phyloP scores from a whole-genome alignment of 1,140 invertebrate species.

The Cepaea nemoralis region DNA sequence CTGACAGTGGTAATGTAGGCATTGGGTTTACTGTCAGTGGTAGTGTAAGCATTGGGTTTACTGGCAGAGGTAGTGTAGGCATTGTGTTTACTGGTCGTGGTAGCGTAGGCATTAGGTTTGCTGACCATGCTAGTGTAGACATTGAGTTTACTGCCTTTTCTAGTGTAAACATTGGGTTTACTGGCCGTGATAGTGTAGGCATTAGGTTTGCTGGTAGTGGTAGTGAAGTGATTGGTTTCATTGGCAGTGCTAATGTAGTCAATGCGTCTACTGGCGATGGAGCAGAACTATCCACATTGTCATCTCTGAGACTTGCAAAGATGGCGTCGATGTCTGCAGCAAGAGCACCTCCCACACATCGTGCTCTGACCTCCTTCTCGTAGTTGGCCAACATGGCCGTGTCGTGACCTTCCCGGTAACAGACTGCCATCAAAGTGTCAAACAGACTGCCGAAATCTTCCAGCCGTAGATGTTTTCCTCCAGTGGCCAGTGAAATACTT shows the following conservation, averaged over 20 bases:
- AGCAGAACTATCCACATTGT: neutral
- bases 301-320: slow-evolving; percentile 44
- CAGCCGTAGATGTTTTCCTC: slow-evolving; percentile 45
- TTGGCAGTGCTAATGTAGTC: neutral
- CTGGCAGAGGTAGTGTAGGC: too few species aligned
- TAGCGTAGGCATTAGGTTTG: too few species aligned
- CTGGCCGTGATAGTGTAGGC: too few species aligned
- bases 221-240: too few species aligned
- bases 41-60: too few species aligned
- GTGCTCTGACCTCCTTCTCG: slow-evolving; percentile 38
- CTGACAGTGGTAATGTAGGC: neutral
- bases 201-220: too few species aligned
- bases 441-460: slow-evolving; percentile 48
- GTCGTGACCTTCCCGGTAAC: slow-evolving; percentile 45
- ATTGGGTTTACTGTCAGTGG: too few species aligned
- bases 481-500: slow-evolving; percentile 44
- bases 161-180: too few species aligned
- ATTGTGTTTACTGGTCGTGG: too few species aligned
- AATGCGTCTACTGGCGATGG: neutral
- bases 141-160: slow-evolving; percentile 33
- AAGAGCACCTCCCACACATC: neutral
- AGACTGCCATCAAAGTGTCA: slow-evolving; percentile 57
- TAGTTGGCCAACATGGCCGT: slow-evolving; percentile 26
- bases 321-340: slow-evolving; percentile 33
- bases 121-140: too few species aligned